Evolutionary conservation across 53 echinoderm and acorn worm genomes (phyloP).

Genomic region (Paracentrotus lividus): DNA sequence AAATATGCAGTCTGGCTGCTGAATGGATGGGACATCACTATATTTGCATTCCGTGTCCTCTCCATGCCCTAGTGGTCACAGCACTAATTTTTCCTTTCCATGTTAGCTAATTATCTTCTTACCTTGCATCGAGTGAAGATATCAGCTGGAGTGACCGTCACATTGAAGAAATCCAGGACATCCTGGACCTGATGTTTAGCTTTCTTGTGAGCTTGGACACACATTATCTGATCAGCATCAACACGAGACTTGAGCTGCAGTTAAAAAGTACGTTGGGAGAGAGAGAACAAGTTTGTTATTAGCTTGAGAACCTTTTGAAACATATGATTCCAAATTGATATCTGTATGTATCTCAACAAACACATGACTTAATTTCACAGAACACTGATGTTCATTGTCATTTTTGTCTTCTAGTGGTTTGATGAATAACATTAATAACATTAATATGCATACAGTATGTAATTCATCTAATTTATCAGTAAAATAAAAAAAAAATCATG

Average conservation of each 20-base stretch:
- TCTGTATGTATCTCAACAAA: neutral
- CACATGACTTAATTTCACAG: neutral
- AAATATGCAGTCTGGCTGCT: too few species aligned
- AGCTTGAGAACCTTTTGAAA: neutral
- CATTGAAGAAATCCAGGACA: slow-evolving; percentile 83
- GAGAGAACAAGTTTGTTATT: neutral
- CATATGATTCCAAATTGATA: neutral
- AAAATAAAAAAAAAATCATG: neutral
- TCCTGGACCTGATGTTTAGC: slow-evolving; percentile 84
- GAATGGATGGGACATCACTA: too few species aligned
- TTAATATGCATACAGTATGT: too few species aligned
- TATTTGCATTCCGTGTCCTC: too few species aligned
- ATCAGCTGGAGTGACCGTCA: slow-evolving; percentile 81
- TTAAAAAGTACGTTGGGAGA: neutral
- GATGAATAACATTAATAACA: too few species aligned
- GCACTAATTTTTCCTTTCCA: too few species aligned
- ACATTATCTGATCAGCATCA: slow-evolving; percentile 79
- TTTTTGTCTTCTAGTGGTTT: neutral
- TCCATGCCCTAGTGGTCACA: too few species aligned
- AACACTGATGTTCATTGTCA: neutral
- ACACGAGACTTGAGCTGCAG: slow-evolving; percentile 87
- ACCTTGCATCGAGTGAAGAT: slow-evolving; percentile 97
- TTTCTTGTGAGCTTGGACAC: slow-evolving; percentile 69
- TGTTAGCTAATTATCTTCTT: too few species aligned
- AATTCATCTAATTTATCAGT: neutral